Evolutionary conservation across 2,888 invertebrate genomes (phyloP).

Genomic region (Limnephilus auricula): DNA sequence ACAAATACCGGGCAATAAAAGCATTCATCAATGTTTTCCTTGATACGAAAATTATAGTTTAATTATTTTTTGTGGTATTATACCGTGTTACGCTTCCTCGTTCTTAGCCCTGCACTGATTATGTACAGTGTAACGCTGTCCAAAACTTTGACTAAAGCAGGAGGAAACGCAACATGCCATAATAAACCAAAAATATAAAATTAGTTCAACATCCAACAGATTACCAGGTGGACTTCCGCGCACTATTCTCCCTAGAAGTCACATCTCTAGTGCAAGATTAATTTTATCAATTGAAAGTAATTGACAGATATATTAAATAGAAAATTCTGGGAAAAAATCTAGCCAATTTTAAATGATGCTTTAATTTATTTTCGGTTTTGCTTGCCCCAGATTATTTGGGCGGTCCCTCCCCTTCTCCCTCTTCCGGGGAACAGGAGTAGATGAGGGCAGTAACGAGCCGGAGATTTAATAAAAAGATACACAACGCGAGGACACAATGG

Average conservation of each 20-base stretch:
- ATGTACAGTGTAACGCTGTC: no score
- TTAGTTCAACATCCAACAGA: not conserved
- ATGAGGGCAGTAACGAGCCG: slow-evolving; percentile 46
- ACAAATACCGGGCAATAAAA: no score
- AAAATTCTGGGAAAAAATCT: slow-evolving; percentile 13
- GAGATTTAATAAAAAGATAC: slow-evolving; percentile 59
- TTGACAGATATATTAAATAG: not conserved
- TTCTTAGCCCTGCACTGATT: no score
- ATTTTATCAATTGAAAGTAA: slow-evolving; percentile 3
- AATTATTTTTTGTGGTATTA: no score
- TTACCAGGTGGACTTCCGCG: not conserved
- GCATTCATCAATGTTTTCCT: no score
- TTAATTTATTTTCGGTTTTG: not conserved
- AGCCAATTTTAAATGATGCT: slow-evolving; percentile 5
- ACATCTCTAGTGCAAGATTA: not conserved
- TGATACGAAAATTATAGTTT: no score
- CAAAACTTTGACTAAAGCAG: no score
- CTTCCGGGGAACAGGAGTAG: not conserved
- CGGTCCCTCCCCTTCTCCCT: not conserved
- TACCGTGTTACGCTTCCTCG: no score
- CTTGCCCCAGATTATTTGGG: not conserved
- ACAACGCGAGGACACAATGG: slow-evolving; percentile 47
- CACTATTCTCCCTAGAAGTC: not conserved
- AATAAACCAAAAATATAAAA: no score
- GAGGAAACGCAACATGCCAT: no score